Evolutionary conservation across 2,888 invertebrate genomes (phyloP).

Genomic region (Erebia ligea): DNA sequence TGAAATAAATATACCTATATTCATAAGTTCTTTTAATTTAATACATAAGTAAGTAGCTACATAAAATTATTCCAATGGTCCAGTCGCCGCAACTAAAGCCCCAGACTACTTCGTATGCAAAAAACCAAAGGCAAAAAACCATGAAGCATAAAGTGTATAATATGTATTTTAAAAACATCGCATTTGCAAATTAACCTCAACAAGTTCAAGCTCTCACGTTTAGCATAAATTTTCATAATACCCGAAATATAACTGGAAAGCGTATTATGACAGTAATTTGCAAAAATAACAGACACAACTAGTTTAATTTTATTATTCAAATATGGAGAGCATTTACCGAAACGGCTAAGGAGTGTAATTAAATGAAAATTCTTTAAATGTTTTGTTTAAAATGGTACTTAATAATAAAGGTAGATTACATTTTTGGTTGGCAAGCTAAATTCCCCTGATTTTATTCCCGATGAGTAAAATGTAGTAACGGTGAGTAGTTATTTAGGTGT

Average conservation of each 20-base stretch:
- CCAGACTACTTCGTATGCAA: slow-evolving; percentile 17
- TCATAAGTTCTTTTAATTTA: neutral
- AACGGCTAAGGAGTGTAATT: slow-evolving; percentile 5
- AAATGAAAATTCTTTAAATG: neutral
- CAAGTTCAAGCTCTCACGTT: slow-evolving; percentile 28
- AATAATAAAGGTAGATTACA: too few species aligned
- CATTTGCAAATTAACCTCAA: slow-evolving; percentile 26
- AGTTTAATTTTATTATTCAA: neutral
- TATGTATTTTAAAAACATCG: slow-evolving; percentile 17
- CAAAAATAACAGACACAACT: slow-evolving; percentile 8
- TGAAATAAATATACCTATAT: neutral
- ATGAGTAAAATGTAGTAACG: too few species aligned
- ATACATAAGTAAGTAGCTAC: neutral
- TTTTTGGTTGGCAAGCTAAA: too few species aligned
- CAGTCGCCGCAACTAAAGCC: neutral
- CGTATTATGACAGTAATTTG: slow-evolving; percentile 20
- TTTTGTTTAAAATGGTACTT: neutral
- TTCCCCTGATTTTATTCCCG: too few species aligned
- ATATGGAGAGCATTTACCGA: slow-evolving; percentile 14
- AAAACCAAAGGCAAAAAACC: slow-evolving; percentile 19
- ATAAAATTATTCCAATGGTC: slow-evolving; percentile 5
- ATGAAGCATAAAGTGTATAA: slow-evolving; percentile 14
- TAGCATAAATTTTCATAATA: slow-evolving; percentile 23
- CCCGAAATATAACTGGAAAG: slow-evolving; percentile 19
- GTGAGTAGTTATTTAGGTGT: too few species aligned